These are phyloP conservation scores for Agrotis ipsilon DNA, from an alignment of 2,888 invertebrate species.

Conservation along the genomic window DNA sequence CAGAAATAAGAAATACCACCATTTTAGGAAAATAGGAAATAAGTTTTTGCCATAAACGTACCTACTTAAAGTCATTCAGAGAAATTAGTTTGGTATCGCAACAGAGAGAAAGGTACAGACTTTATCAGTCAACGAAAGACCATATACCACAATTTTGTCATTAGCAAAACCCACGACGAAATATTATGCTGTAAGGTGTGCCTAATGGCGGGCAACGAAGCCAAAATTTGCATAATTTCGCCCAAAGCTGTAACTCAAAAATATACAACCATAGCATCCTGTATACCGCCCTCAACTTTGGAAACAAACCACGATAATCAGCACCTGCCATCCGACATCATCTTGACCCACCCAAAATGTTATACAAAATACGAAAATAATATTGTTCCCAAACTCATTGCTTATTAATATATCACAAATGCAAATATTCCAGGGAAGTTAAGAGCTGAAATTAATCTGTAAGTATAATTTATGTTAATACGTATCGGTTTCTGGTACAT, in stretches of 20 bases:
- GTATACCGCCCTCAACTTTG: slow-evolving; percentile 21
- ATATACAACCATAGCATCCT: slow-evolving; percentile 21
- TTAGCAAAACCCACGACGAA: slow-evolving; percentile 12
- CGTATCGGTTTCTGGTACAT: slow-evolving; percentile 77
- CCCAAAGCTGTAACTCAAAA: slow-evolving; percentile 29
- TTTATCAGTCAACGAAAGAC: neutral
- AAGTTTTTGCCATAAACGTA: neutral
- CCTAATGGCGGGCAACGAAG: slow-evolving; percentile 9
- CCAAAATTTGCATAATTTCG: slow-evolving; percentile 48
- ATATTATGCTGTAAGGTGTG: slow-evolving; percentile 13
- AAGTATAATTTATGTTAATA: slow-evolving; percentile 87
- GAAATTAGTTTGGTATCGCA: neutral
- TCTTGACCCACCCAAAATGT: slow-evolving; percentile 47
- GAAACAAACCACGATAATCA: slow-evolving; percentile 43
- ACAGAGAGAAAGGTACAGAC: neutral
- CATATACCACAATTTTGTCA: neutral
- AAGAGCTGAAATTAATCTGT: slow-evolving; percentile 78
- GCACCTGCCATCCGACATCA: slow-evolving; percentile 54
- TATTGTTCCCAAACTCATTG: slow-evolving; percentile 56
- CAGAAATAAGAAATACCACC: no score
- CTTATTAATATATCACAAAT: slow-evolving; percentile 65
- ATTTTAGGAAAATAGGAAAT: no score
- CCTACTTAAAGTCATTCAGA: neutral
- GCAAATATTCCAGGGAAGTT: slow-evolving; percentile 61
- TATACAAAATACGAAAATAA: slow-evolving; percentile 52